phyloP scores from a whole-genome alignment of 2,113 vertebrate species.

The Varanus salvator region DNA sequence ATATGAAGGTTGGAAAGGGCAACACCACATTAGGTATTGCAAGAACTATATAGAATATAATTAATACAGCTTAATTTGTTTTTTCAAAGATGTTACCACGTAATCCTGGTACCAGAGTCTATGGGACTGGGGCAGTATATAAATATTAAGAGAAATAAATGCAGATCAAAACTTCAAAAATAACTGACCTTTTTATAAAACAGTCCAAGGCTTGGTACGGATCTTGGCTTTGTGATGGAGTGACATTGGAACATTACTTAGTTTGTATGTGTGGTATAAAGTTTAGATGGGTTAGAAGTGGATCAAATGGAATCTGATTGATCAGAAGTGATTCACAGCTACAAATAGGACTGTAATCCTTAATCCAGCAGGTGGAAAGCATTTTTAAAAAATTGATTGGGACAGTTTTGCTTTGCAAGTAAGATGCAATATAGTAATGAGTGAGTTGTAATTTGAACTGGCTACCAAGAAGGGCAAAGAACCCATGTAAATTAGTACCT shows the following conservation, averaged over 20 bases:
- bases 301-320: no score
- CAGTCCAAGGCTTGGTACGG: no score
- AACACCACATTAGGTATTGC: neutral
- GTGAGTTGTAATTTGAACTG: neutral
- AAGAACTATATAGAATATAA: neutral
- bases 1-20: neutral
- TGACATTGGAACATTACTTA: no score
- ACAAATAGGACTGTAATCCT: neutral
- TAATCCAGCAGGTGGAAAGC: neutral
- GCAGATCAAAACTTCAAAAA: no score
- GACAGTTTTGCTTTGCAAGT: neutral
- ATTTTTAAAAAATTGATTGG: neutral
- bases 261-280: no score
- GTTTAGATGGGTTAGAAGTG: no score
- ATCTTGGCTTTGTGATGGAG: no score
- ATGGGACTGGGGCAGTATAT: no score
- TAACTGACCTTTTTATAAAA: no score
- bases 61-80: neutral
- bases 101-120: neutral
- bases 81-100: neutral
- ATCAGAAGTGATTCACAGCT: no score
- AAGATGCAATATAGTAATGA: neutral
- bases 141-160: no score
- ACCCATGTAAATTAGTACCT: neutral
- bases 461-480: neutral